Conservation (phyloP, 2,797 vertebrate species). For the Clarias fuscus region DNA sequence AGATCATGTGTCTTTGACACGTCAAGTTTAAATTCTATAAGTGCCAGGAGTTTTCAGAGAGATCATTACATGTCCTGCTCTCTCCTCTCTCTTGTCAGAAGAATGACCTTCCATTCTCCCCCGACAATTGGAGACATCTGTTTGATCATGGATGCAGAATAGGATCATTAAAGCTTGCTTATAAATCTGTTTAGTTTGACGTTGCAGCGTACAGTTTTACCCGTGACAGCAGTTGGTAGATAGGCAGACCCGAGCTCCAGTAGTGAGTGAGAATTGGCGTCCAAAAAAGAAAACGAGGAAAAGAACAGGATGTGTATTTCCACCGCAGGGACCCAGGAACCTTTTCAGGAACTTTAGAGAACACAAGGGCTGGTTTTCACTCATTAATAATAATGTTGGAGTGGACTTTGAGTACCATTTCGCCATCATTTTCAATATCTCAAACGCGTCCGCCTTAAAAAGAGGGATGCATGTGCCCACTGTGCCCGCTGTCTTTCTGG, state of each 20-base stretch:
- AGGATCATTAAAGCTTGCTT: background rate
- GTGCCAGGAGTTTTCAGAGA: background rate
- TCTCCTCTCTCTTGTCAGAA: background rate
- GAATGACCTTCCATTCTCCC: slow-evolving; percentile 6
- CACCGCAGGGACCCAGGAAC: background rate
- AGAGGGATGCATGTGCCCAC: too few species aligned
- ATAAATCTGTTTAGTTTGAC: background rate
- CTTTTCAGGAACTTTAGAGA: background rate
- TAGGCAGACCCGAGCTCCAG: too few species aligned
- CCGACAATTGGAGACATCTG: slow-evolving; percentile 1
- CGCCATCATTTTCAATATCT: background rate
- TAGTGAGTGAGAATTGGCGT: background rate
- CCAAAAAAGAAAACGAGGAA: background rate
- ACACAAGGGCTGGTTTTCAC: background rate
- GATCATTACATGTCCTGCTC: background rate
- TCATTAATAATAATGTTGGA: background rate
- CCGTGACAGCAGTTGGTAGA: background rate
- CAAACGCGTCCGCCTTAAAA: too few species aligned
- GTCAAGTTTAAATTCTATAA: background rate
- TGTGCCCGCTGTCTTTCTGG: too few species aligned
- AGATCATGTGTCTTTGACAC: background rate
- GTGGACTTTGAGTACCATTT: background rate
- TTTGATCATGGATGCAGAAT: background rate
- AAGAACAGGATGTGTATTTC: background rate
- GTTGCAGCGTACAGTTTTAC: background rate